Conservation (phyloP, 2,113 vertebrate genomes). For the Castor canadensis region DNA sequence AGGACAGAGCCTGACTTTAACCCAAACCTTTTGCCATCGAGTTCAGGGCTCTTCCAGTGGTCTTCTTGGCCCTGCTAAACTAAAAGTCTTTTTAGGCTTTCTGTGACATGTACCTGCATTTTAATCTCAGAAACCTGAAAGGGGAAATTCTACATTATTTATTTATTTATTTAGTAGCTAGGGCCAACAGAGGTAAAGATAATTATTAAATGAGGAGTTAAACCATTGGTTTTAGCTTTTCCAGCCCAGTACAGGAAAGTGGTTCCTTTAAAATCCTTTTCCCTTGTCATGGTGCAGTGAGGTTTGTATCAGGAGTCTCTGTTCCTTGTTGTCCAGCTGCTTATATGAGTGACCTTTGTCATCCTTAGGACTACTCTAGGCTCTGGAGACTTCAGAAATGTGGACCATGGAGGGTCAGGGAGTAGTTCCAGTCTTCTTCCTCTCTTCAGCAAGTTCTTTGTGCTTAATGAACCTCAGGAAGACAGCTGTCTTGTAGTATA, state of each 20-base stretch:
- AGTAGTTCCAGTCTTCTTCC: not conserved
- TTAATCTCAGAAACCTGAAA: not conserved
- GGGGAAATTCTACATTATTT: not conserved
- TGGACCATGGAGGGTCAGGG: not conserved
- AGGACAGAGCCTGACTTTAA: not conserved
- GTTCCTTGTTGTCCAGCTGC: not conserved
- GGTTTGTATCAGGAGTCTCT: not conserved
- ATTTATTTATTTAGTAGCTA: not conserved
- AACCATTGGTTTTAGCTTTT: not conserved
- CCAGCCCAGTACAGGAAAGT: not conserved
- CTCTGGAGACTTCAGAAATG: not conserved
- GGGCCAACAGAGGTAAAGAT: not conserved
- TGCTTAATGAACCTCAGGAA: not conserved
- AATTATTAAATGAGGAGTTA: not conserved
- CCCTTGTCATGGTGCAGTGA: not conserved
- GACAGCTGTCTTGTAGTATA: not conserved
- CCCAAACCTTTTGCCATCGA: not conserved
- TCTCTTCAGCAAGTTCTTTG: not conserved
- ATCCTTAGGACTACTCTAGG: not conserved
- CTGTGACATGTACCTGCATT: not conserved
- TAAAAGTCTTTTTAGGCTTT: not conserved
- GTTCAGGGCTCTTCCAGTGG: not conserved
- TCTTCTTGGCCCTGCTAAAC: not conserved
- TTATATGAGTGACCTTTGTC: not conserved
- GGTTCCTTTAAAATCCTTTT: not conserved